Evolutionary conservation across 2,113 vertebrate species (phyloP), one percentile per base, ranked within the genome.

Genomic region (Leptosomus discolor): DNA sequence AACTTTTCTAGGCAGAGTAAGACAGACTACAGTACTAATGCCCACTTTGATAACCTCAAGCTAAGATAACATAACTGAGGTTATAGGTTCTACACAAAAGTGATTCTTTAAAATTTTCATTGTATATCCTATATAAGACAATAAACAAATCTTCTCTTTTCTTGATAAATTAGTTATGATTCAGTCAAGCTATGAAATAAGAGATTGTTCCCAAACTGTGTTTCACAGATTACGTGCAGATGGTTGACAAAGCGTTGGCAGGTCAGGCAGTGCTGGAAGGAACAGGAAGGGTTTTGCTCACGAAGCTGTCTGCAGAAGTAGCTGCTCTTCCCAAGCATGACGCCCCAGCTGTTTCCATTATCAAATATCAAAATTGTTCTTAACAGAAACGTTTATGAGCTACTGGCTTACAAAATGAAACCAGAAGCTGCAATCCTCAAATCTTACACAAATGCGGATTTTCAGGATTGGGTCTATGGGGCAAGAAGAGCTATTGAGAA

Each of bases 341-440:
- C 68, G n/a, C 20, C 54, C 67, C 82, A 88, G 82, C 88, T 91
- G 91, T 30, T 94, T 57, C 88, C 91, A 73, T 48, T 48, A 61
- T 41, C 83, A 68, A 85, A n/a, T 63, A 90, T 2, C 81, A 69
- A 75, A 88, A 79, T 34, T 26, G 37, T n/a, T 67, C 69, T 36
- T 63, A 45, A 74, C 10, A 5, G 64, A n/a, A 87, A 51, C 61
- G 32, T 36, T 75, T 65, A 67, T 6, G 17, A 76, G 70, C 8
- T 29, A 45, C 27, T 69, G 17, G 74, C 39, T n/a, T 51, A 51
- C 34, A 67, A 50, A 80, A 83, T 3, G 30, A 76, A 87, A 70
- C 15, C 68, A 81, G 50, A 74, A 71, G 41, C 37, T 74, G 22
- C n/a, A 61, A 8, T 26, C 54, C 54, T 53, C 45, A 73, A 27